Base-by-base conservation (phyloP, 1,140 invertebrate species). In the Aphis gossypii region DNA sequence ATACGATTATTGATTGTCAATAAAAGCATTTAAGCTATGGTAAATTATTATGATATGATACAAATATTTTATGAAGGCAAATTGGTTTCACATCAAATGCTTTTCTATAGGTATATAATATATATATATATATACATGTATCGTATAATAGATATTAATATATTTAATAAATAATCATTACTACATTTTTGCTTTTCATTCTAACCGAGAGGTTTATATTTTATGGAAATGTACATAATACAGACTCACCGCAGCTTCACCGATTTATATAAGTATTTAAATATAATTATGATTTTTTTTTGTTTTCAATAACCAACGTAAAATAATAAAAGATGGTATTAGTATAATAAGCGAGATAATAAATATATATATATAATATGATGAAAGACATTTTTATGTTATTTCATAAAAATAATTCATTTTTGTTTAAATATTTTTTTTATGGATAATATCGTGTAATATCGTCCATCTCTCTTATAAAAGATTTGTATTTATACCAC, bases 371-470 rank as follows among this genome's bases (percentile, higher is more conserved):
- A 46, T 46, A 46, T 48, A 48, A 30, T 14, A 68, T 14, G 30
- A 68, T n/a, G 30, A 68, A 51, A 51, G 30, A 68, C 60, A 11
- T 30, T 68, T 68, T 68, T 68, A 68, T 30, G 60, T 68, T 68
- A 30, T 68, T 25, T 68, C 60, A 68, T 68, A 68, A 68, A 68
- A 68, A n/a, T 68, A 68, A 30, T 68, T 68, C 60, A 68, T 68
- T 68, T 68, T 68, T 68, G 60, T 68, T n/a, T n/a, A 68, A 68
- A 68, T 68, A 68, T 68, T 68, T n/a, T 60, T 60, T 68, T 30
- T 7, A 14, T n/a, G 11, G 30, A 68, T 60, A 60, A 60, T 60
- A 68, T 9, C 0, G 9, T 83, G 20, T 83, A 83, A 83, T 83
- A 83, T 83, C 8, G 35, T 41, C 38, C 35, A 38, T 20, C 41